phyloP scores from a whole-genome alignment of 2,888 invertebrate species.

The Mechanitis messenoides region DNA sequence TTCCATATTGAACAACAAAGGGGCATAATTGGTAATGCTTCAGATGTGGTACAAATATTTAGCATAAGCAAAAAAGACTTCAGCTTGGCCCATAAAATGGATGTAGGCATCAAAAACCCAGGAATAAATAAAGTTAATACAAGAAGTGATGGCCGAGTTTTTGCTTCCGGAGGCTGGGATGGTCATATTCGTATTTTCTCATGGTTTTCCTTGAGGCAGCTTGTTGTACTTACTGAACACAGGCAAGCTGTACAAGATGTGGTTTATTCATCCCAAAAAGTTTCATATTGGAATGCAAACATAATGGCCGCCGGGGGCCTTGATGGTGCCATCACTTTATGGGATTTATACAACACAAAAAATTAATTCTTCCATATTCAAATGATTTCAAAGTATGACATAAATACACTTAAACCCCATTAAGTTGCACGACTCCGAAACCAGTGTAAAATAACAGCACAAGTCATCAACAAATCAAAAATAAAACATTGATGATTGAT shows the following conservation, averaged over 20 bases:
- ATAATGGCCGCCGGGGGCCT: slow-evolving; percentile 87
- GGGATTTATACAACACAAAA: slow-evolving; percentile 84
- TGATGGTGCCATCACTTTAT: slow-evolving; percentile 85
- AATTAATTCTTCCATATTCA: slow-evolving; percentile 31
- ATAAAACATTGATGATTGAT: slow-evolving; percentile 5
- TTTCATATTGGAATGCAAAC: slow-evolving; percentile 82
- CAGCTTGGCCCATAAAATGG: slow-evolving; percentile 75
- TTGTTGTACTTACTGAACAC: slow-evolving; percentile 85
- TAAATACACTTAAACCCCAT: neutral
- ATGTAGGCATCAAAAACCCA: slow-evolving; percentile 82
- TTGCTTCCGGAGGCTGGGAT: slow-evolving; percentile 86
- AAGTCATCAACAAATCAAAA: too few species aligned
- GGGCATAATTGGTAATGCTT: slow-evolving; percentile 81
- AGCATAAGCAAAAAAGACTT: slow-evolving; percentile 74
- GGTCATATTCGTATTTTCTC: slow-evolving; percentile 85
- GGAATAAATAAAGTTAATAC: slow-evolving; percentile 83
- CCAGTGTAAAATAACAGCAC: too few species aligned
- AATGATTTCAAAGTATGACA: neutral
- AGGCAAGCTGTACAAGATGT: slow-evolving; percentile 83
- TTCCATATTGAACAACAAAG: slow-evolving; percentile 80
- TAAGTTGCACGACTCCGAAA: neutral
- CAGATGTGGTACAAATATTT: slow-evolving; percentile 79
- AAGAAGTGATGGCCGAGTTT: slow-evolving; percentile 82
- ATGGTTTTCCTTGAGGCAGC: slow-evolving; percentile 83
- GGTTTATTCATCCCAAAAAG: slow-evolving; percentile 79